Evolutionary conservation across 2,888 invertebrate genomes (phyloP).

Genomic region (Pilophorus perplexus): DNA sequence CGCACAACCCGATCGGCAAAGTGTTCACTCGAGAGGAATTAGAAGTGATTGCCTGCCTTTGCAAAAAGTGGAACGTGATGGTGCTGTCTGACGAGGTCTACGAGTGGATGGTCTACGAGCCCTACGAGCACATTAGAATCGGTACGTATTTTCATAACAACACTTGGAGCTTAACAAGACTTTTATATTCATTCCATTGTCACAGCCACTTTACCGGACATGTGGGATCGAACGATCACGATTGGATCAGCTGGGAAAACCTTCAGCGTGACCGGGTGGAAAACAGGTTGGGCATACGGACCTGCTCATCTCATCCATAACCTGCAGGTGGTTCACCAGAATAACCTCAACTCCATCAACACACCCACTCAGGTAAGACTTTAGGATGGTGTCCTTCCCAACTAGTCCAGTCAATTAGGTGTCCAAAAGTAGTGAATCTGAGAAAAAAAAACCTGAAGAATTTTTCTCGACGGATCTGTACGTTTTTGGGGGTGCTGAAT

Average conservation of each 20-base stretch:
- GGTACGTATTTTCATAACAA: conserved; percentile 58
- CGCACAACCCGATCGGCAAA: conserved; percentile 97
- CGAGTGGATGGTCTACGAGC: conserved; percentile 91
- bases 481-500: no score
- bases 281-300: conserved; percentile 94
- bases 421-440: no score
- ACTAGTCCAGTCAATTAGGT: no score
- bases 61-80: conserved; percentile 87
- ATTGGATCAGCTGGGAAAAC: conserved; percentile 98
- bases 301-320: conserved; percentile 77
- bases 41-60: conserved; percentile 76
- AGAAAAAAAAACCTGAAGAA: no score
- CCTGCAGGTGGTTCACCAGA: conserved; percentile 88
- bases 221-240: conserved; percentile 98
- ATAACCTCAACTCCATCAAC: conserved; percentile 85
- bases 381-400: no score
- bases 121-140: conserved; percentile 81
- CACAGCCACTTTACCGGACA: conserved; percentile 82
- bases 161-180: no score
- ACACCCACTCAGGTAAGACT: conserved; percentile 74
- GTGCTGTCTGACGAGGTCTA: conserved; percentile 97
- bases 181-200: no score
- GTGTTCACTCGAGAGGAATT: conserved; percentile 71
- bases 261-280: conserved; percentile 97
- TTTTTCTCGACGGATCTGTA: no score